Evolutionary conservation across 1,140 invertebrate genomes (phyloP), one percentile per base, ranked within the genome.

Genomic region (Ladona fulva): DNA sequence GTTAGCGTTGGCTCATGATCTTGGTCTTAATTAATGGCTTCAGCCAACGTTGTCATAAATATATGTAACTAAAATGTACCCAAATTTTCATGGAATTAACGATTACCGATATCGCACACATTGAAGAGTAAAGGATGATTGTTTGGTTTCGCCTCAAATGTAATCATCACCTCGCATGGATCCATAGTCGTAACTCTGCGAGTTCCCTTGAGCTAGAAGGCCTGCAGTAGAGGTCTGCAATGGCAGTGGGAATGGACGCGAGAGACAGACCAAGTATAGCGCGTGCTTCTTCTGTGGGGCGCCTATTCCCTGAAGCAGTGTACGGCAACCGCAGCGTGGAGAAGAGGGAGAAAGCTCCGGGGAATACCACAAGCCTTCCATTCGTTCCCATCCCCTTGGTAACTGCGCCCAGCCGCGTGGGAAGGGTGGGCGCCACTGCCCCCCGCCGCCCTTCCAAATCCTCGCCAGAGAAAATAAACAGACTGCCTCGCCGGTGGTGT

Each of bases 381-480:
- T 52, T 52, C 1, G 52, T 16, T 66, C 16, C 52, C 52, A 66
- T 66, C 52, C 52, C 52, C 52, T 19, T 19, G 10, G 10, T 19
- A 10, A 19, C 10, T 52, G 44, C 44, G 19, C 44, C 44, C 44
- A 19, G 44, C 44, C 44, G 44, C 44, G 44, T 52, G 44, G 44
- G 44, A 52, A 52, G 52, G 3, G 52, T 66, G 52, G 52, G 52
- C 52, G 52, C 52, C 52, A 22, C 14, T 66, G 52, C 52, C 52
- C 52, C 52, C 52, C 52, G 52, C n/a, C 52, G 52, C 52, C 52
- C 52, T 19, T 66, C 52, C 52, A 66, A 66, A 66, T 66, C 52
- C 52, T 66, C 52, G 52, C 52, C 52, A 66, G 52, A 66, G 52
- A 66, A 66, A 66, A 66, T 66, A 66, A 66, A 66, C 52, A 66